Evolutionary conservation across 2,797 vertebrate genomes (phyloP).

Genomic region (Enoplosus armatus): DNA sequence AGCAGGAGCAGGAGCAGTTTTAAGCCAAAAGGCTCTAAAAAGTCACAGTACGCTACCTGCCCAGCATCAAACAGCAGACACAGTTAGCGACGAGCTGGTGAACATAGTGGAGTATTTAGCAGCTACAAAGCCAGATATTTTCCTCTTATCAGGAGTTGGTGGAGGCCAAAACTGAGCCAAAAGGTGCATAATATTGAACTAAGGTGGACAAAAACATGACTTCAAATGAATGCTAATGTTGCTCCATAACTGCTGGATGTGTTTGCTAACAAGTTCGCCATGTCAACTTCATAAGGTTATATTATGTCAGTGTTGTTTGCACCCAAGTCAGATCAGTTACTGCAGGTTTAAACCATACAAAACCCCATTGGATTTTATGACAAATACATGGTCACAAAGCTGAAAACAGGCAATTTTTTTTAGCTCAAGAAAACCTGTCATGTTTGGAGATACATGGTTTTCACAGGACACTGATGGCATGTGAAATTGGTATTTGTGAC

Average conservation of each 20-base stretch:
- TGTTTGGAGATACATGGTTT: background rate
- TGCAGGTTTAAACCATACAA: background rate
- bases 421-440: background rate
- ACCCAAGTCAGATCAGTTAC: background rate
- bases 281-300: background rate
- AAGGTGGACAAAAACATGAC: background rate
- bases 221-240: background rate
- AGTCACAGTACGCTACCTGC: background rate
- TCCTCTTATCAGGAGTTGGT: background rate
- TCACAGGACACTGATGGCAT: background rate
- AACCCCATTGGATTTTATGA: background rate
- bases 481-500: background rate
- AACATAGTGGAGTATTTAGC: background rate
- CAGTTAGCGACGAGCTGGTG: background rate
- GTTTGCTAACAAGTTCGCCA: background rate
- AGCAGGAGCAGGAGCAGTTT: too few relatives aligned
- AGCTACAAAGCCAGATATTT: background rate
- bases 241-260: background rate
- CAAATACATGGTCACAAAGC: background rate
- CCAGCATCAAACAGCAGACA: background rate
- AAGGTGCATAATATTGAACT: background rate
- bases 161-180: constrained; percentile 18
- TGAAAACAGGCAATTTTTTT: background rate
- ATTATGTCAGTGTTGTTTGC: background rate
- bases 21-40: background rate